Percentiles rank a stretch among this genome's conserved stretches.
These are phyloP conservation scores for Andrena chrysosceles DNA, from an alignment of 2,888 invertebrate species.

Conservation along the genomic window DNA sequence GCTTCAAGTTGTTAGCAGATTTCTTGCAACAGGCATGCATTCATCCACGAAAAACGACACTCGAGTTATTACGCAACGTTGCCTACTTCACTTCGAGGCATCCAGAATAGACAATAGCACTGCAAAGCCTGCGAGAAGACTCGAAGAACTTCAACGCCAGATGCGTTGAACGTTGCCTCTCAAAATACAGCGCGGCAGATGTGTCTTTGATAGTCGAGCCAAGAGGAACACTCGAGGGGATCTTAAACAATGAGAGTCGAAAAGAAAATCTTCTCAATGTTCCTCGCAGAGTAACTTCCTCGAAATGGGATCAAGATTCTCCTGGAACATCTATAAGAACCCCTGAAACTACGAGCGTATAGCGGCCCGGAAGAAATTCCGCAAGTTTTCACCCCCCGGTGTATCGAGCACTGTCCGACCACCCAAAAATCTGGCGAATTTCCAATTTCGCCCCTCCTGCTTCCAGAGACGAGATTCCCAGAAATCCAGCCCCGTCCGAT, in stretches of 20 bases:
- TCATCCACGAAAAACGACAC: too few relatives aligned
- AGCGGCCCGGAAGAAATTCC: not conserved
- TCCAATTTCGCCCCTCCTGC: not conserved
- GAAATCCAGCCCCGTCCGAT: not conserved
- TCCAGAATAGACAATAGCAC: too few relatives aligned
- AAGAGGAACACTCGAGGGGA: conserved; percentile 1
- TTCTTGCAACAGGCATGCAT: too few relatives aligned
- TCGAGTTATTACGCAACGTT: too few relatives aligned
- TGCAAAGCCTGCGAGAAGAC: too few relatives aligned
- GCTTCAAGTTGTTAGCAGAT: too few relatives aligned
- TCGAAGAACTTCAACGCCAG: conserved; percentile 13
- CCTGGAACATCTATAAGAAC: not conserved
- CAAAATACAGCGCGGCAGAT: not conserved
- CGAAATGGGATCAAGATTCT: not conserved
- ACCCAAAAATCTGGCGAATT: not conserved
- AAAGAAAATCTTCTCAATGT: not conserved
- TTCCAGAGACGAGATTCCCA: not conserved
- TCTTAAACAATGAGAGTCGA: conserved; percentile 2
- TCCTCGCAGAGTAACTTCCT: not conserved
- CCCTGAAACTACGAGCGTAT: not conserved
- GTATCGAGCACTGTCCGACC: not conserved
- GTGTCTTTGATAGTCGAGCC: not conserved
- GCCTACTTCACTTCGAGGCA: too few relatives aligned
- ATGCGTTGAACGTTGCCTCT: not conserved
- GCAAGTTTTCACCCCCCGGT: not conserved